A percentile compares a stretch with the other conserved stretches of the same genome.
phyloP scores from a whole-genome alignment of 2,113 vertebrate genomes.

The Arothron firmamentum region DNA sequence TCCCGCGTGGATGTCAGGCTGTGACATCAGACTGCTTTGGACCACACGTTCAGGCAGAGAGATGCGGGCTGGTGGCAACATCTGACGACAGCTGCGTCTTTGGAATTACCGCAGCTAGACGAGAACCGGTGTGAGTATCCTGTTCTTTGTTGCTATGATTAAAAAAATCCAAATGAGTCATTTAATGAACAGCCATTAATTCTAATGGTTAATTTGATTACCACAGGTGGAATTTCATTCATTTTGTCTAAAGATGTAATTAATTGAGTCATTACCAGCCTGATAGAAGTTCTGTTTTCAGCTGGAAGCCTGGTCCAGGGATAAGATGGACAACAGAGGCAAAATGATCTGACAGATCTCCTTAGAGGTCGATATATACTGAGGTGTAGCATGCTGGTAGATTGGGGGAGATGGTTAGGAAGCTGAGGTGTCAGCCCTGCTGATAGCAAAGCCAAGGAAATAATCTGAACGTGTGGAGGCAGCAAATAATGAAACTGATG shows the following conservation, averaged over 20 bases:
- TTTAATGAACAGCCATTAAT: too few species aligned
- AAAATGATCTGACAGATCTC: conserved; percentile 66
- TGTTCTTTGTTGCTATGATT: conserved; percentile 41
- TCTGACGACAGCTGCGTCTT: conserved; percentile 17
- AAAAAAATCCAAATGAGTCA: too few species aligned
- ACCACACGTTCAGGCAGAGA: conserved; percentile 37
- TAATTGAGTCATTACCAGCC: conserved; percentile 16
- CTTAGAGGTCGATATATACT: conserved; percentile 46
- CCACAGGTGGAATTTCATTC: too few species aligned
- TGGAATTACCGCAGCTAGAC: conserved; percentile 29
- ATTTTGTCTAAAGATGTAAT: too few species aligned
- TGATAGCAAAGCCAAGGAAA: conserved; percentile 36
- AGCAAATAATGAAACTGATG: conserved; percentile 30
- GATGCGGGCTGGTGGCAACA: conserved; percentile 44
- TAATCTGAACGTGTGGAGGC: conserved; percentile 48
- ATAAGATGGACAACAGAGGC: conserved; percentile 47
- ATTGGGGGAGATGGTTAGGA: conserved; percentile 5
- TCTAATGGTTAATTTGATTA: too few species aligned
- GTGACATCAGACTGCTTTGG: conserved; percentile 35
- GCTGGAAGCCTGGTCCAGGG: conserved; percentile 32
- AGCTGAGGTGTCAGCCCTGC: conserved; percentile 9
- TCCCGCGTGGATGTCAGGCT: conserved; percentile 47
- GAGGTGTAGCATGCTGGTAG: background rate
- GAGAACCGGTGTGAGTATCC: conserved; percentile 67
- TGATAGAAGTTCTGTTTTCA: conserved; percentile 41